phyloP scores from a whole-genome alignment of 1,140 invertebrate genomes.

The Chymomyza costata region DNA sequence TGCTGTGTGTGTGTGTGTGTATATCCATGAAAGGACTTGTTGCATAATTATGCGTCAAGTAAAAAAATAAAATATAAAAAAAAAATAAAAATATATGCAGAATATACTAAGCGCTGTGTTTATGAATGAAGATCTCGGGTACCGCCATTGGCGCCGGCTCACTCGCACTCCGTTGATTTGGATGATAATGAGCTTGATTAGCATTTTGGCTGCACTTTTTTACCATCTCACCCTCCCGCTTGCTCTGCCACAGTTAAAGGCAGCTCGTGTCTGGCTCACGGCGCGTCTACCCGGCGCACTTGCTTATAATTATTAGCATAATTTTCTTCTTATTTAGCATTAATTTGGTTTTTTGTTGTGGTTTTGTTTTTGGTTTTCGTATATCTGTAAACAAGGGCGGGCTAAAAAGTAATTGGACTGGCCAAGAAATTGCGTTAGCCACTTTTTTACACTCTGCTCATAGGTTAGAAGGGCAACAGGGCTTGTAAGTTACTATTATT shows the following conservation, averaged over 20 bases:
- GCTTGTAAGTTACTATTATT: too few relatives aligned
- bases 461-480: too few relatives aligned
- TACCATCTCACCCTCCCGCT: slow-evolving; percentile 4
- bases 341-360: slow-evolving; percentile 26
- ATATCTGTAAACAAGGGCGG: too few relatives aligned
- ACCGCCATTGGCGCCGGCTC: slow-evolving; percentile 1
- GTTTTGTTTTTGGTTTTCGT: slow-evolving; percentile 14
- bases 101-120: slow-evolving; percentile 54
- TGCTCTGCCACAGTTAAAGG: slow-evolving; percentile 8
- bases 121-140: slow-evolving; percentile 65
- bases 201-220: slow-evolving; percentile 66
- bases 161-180: slow-evolving; percentile 47
- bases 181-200: slow-evolving; percentile 72
- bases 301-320: slow-evolving; percentile 73
- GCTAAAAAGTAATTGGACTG: too few relatives aligned
- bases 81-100: slow-evolving; percentile 8
- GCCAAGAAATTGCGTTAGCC: too few relatives aligned
- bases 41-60: slow-evolving; percentile 70
- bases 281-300: slow-evolving; percentile 37
- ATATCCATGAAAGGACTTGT: slow-evolving; percentile 63
- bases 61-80: slow-evolving; percentile 46
- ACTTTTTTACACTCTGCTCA: too few relatives aligned
- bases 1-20: too few relatives aligned
- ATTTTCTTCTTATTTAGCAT: slow-evolving; percentile 68
- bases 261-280: slow-evolving; percentile 15